Evolutionary conservation across 2,113 vertebrate genomes (phyloP), one percentile per base, ranked within the genome.

Genomic region (Sakesphorus luctuosus): DNA sequence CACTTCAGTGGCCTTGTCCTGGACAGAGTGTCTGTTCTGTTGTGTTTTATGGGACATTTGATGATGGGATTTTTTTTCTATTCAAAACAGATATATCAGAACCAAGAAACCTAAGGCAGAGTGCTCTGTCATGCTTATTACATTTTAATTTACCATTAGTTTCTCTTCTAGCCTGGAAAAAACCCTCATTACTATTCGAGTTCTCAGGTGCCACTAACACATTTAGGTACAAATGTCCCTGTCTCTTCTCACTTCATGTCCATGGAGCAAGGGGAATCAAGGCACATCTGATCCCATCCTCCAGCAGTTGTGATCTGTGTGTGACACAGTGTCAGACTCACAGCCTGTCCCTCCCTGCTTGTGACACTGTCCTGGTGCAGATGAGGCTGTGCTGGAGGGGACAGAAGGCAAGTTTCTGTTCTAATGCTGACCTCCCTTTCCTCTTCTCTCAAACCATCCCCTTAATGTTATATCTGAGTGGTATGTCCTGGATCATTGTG

Each of bases 331-430:
- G 84, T 26, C 17, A 16, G 31, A 14, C 28, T 46, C 35, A 13
- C 25, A 67, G 87, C 49, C 47, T 72, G 1, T n/a, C 59, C 67
- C 68, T 65, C n/a, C 38, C 20, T 19, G 40, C 31, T 26, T 6
- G 2, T n/a, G 25, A 58, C 13, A 10, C 19, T 28, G 1, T 23
- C 43, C 3, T 1, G 1, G 31, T 35, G 43, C 33, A 35, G 47
- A 13, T 23, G 36, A 61, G 40, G 46, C 50, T 62, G 50, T n/a
- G 23, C 8, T 7, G 61, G 10, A 49, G 43, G 28, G 18, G 33
- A 9, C 47, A 35, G 18, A 55, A 71, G 31, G 63, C 29, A 21
- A 19, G 6, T 72, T 62, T 75, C 35, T 88, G 20, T 5, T 69
- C 59, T 62, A 46, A 26, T 47, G 7, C 18, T 56, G 44, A 50